These are phyloP conservation scores for Perizoma affinitatum DNA, from an alignment of 2,888 invertebrate species.

Conservation along the genomic window DNA sequence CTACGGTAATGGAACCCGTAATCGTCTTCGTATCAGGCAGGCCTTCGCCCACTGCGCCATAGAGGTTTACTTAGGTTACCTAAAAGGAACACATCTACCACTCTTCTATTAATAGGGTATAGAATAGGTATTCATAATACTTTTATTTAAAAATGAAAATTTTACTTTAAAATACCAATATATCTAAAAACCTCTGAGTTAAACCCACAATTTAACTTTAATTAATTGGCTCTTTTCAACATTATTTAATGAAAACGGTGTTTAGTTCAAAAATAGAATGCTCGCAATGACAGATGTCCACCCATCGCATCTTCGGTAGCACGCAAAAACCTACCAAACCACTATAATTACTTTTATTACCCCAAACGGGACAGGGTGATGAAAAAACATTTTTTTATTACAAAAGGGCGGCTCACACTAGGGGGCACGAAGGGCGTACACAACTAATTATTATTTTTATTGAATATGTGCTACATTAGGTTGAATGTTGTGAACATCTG, in stretches of 20 bases:
- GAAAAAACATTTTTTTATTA: conserved; percentile 44
- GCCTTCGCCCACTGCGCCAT: no score
- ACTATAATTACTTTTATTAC: conserved; percentile 66
- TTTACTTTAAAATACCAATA: no score
- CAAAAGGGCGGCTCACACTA: conserved; percentile 54
- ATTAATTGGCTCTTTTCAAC: neutral
- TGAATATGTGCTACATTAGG: conserved; percentile 47
- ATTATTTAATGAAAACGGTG: conserved; percentile 1
- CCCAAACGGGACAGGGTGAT: conserved; percentile 53
- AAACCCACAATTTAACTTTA: no score
- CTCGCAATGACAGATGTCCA: conserved; percentile 37
- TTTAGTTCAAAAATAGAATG: conserved; percentile 26
- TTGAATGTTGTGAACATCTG: conserved; percentile 67
- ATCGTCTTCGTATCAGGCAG: no score
- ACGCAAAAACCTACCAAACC: conserved; percentile 51
- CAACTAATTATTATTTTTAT: conserved; percentile 57
- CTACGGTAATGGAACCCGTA: no score
- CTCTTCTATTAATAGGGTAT: no score
- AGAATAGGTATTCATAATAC: no score
- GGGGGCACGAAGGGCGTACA: conserved; percentile 52
- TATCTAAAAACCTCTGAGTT: no score
- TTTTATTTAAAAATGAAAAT: no score
- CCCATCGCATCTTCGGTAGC: conserved; percentile 36
- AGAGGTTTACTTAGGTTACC: no score
- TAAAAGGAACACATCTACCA: no score